phyloP scores from a whole-genome alignment of 2,113 vertebrate species.

The Pteruthius melanotis region DNA sequence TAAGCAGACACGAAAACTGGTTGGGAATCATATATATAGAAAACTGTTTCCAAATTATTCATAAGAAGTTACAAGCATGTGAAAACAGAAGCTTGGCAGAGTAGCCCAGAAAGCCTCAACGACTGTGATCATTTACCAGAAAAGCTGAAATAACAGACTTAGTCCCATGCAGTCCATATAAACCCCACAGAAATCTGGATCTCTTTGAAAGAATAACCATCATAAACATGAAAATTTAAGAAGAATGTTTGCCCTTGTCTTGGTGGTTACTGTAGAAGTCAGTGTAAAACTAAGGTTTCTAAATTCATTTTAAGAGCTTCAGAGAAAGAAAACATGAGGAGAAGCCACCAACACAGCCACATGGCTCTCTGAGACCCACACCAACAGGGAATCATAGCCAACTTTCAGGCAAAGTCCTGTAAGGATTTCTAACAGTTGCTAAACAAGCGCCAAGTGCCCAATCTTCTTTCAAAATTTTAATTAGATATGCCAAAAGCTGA shows the following conservation, averaged over 20 bases:
- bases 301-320: background rate
- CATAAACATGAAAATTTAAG: background rate
- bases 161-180: background rate
- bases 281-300: background rate
- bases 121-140: background rate
- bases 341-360: background rate
- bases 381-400: background rate
- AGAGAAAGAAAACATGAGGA: background rate
- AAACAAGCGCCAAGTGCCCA: background rate
- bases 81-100: background rate
- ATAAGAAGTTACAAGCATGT: background rate
- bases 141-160: background rate
- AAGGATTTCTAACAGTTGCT: background rate
- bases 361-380: background rate
- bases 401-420: background rate
- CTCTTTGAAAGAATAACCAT: background rate
- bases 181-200: background rate
- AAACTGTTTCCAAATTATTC: background rate
- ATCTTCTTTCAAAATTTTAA: background rate
- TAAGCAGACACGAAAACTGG: background rate
- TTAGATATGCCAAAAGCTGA: background rate
- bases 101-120: background rate
- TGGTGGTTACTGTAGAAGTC: background rate
- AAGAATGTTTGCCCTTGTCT: background rate
- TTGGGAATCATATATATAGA: background rate